A percentile compares a stretch with the other conserved stretches of the same genome.
Conservation (phyloP, 2,888 invertebrate genomes). For the Toxonevra muliebris region DNA sequence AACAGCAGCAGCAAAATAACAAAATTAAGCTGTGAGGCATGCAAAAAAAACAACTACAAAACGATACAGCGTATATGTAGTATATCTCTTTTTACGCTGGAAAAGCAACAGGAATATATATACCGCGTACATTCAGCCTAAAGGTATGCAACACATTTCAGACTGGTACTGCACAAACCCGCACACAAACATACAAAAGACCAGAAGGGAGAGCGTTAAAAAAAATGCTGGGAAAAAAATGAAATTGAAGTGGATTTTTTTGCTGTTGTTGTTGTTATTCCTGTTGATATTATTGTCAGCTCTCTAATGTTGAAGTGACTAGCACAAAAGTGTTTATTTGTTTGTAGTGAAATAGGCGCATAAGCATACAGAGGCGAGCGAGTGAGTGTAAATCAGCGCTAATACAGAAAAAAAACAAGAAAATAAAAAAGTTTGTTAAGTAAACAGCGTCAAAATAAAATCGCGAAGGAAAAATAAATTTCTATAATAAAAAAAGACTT, state of each 20-base stretch:
- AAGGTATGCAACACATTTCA: not conserved
- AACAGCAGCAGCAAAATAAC: slow-evolving; percentile 10
- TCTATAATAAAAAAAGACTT: slow-evolving; percentile 25
- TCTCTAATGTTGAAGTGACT: not conserved
- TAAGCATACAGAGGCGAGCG: slow-evolving; percentile 1
- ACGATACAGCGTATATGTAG: too few species aligned
- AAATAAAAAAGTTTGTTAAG: not conserved
- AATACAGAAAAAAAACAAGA: not conserved
- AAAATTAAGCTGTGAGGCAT: slow-evolving; percentile 14
- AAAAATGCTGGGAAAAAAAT: slow-evolving; percentile 29
- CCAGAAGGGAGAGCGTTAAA: not conserved
- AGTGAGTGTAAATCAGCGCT: slow-evolving; percentile 20
- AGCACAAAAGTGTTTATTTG: slow-evolving; percentile 9
- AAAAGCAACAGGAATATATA: slow-evolving; percentile 6
- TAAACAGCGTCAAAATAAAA: slow-evolving; percentile 8
- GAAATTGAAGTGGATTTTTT: slow-evolving; percentile 34
- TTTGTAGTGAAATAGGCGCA: slow-evolving; percentile 58
- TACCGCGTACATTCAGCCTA: slow-evolving; percentile 27
- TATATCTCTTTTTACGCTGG: too few species aligned
- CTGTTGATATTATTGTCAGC: slow-evolving; percentile 35
- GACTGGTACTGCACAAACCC: not conserved
- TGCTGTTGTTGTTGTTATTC: slow-evolving; percentile 43
- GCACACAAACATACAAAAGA: not conserved
- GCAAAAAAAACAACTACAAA: not conserved
- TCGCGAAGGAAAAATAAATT: slow-evolving; percentile 17